Evolutionary conservation across 2,797 vertebrate genomes (phyloP).

Genomic region (Halcyon badia): DNA sequence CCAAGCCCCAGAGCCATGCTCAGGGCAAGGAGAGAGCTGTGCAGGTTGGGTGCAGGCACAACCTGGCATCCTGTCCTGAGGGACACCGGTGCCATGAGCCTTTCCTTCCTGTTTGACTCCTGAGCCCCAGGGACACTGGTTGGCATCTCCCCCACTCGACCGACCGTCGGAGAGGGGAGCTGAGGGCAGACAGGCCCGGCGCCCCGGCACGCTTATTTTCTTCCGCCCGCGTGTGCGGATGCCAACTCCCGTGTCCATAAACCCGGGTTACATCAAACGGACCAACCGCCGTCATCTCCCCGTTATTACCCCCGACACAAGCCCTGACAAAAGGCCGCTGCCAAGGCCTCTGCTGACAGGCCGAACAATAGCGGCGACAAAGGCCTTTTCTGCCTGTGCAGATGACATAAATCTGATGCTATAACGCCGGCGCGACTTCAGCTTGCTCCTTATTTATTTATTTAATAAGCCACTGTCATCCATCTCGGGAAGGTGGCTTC

Average conservation of each 20-base stretch:
- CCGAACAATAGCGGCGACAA: constrained; percentile 66
- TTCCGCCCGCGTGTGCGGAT: constrained; percentile 42
- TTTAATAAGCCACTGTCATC: constrained; percentile 74
- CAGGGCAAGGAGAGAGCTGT: not conserved
- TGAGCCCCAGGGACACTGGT: not conserved
- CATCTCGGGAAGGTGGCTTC: constrained; percentile 74
- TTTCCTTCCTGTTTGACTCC: fast-evolving
- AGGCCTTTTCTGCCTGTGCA: constrained; percentile 65
- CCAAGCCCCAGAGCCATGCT: fast-evolving
- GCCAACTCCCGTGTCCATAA: constrained; percentile 42
- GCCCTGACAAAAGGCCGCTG: constrained; percentile 68
- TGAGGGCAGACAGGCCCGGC: not conserved
- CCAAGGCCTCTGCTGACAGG: constrained; percentile 68
- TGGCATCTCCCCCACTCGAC: fast-evolving
- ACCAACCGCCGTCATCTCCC: constrained; percentile 71
- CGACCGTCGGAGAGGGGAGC: not conserved
- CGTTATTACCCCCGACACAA: constrained; percentile 64
- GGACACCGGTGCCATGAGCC: fast-evolving
- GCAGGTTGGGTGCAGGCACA: not conserved
- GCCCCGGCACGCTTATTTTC: constrained; percentile 56
- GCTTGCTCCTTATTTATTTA: constrained; percentile 74
- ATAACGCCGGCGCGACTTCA: constrained; percentile 55
- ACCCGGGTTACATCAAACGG: constrained; percentile 70
- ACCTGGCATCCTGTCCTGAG: too few relatives aligned
- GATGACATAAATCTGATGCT: constrained; percentile 76